Conservation (phyloP, 2,888 invertebrate species). For the Bedellia somnulentella region DNA sequence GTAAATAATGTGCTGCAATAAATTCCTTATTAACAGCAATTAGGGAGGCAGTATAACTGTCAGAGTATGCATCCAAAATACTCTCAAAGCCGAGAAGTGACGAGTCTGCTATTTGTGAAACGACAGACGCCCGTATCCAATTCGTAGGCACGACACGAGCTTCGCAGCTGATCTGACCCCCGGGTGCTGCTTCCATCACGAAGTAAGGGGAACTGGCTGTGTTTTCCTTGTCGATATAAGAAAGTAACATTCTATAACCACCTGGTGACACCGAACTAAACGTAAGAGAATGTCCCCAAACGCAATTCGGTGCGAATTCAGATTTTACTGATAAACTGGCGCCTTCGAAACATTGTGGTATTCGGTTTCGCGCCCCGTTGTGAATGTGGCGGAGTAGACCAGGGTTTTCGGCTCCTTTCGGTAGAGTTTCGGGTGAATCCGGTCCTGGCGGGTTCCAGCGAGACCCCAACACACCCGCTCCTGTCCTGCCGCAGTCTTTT, state of each 20-base stretch:
- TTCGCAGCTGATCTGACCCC: constrained; percentile 48
- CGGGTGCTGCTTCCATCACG: constrained; percentile 49
- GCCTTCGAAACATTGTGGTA: constrained; percentile 53
- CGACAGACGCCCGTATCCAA: constrained; percentile 33
- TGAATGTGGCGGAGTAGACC: constrained; percentile 45
- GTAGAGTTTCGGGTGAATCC: constrained; percentile 23
- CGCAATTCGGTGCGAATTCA: constrained; percentile 24
- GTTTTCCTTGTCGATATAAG: constrained; percentile 33
- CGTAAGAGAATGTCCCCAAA: constrained; percentile 38
- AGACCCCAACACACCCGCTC: constrained; percentile 46
- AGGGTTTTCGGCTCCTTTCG: constrained; percentile 30
- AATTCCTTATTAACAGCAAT: constrained; percentile 49
- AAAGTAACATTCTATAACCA: constrained; percentile 40
- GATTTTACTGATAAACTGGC: constrained; percentile 35
- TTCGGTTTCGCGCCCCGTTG: constrained; percentile 37
- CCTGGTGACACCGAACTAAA: constrained; percentile 53
- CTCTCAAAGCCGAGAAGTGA: constrained; percentile 46
- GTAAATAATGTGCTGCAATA: constrained; percentile 44
- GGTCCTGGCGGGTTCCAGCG: too few species aligned
- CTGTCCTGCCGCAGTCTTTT: constrained; percentile 43
- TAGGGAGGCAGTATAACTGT: constrained; percentile 34
- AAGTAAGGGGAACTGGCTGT: constrained; percentile 35
- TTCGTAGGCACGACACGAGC: constrained; percentile 36
- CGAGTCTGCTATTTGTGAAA: constrained; percentile 39
- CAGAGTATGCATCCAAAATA: constrained; percentile 40